These are phyloP conservation scores for Misgurnus anguillicaudatus DNA, from an alignment of 2,113 vertebrate species.

Conservation along the genomic window DNA sequence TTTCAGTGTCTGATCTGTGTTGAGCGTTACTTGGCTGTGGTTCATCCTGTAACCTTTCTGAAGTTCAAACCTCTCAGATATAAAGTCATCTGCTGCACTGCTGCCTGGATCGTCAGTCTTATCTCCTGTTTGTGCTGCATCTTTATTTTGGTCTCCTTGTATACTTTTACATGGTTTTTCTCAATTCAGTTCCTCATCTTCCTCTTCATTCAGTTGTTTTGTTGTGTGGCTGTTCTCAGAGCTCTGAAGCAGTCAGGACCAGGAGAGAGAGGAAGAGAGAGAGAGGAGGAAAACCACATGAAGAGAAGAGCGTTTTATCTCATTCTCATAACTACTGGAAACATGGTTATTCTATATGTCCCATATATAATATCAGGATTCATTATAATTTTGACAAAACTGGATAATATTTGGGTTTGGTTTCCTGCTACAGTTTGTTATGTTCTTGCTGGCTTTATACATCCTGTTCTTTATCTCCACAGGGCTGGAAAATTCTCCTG, in stretches of 20 bases:
- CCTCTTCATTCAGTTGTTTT: too few species aligned
- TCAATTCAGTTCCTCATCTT: neutral
- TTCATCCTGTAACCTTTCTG: constrained; percentile 34
- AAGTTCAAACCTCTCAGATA: constrained; percentile 36
- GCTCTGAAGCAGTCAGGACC: too few species aligned
- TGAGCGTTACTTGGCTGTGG: constrained; percentile 12
- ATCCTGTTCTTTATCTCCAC: neutral
- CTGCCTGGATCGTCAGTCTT: neutral
- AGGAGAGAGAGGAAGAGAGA: too few species aligned
- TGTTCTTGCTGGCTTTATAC: neutral
- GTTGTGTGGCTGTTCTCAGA: too few species aligned
- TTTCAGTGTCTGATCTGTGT: constrained; percentile 26
- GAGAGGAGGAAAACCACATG: too few species aligned
- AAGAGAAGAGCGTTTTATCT: too few species aligned
- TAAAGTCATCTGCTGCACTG: constrained; percentile 12
- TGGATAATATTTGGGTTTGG: neutral
- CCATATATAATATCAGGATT: neutral
- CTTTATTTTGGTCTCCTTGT: neutral
- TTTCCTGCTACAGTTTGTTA: neutral
- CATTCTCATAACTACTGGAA: neutral
- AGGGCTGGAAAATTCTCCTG: neutral
- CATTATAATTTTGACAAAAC: too few species aligned
- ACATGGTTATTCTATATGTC: neutral
- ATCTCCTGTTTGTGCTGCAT: neutral
- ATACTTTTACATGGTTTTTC: neutral